Evolutionary conservation across 30 jellyfish, hydroid and myxozoan genomes (phyloP).

Genomic region (Pelagia noctiluca): DNA sequence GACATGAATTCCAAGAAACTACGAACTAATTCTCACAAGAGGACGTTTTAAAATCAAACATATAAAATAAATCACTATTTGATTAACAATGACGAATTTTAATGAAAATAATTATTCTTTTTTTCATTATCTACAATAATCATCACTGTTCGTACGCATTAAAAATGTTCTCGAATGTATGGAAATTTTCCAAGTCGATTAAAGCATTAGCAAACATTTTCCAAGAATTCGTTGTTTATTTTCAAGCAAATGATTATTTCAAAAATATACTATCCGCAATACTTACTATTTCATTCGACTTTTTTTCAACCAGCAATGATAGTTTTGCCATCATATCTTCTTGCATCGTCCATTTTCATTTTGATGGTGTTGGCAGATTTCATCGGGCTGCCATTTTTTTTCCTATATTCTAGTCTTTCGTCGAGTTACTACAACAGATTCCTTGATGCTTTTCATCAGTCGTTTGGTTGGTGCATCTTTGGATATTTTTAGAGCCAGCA

Average conservation of each 20-base stretch:
- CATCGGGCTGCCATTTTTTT: slow-evolving; percentile 13
- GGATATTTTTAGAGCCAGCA: not conserved
- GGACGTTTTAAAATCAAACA: too few species aligned
- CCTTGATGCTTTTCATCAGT: not conserved
- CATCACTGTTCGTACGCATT: too few species aligned
- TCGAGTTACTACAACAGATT: not conserved
- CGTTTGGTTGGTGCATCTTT: not conserved
- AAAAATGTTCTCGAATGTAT: too few species aligned
- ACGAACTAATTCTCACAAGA: too few species aligned
- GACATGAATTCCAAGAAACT: too few species aligned
- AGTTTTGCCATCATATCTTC: slow-evolving; percentile 59
- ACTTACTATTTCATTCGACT: not conserved
- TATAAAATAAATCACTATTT: too few species aligned
- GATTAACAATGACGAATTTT: too few species aligned
- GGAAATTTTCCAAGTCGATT: too few species aligned
- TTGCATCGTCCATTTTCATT: slow-evolving; percentile 49
- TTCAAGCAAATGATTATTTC: not conserved
- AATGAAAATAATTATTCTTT: too few species aligned
- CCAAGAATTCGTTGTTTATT: not conserved
- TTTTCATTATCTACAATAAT: too few species aligned
- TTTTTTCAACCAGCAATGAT: not conserved
- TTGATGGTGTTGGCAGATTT: slow-evolving; percentile 56
- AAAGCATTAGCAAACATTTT: not conserved
- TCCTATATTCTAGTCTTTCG: not conserved
- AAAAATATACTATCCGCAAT: not conserved